Evolutionary conservation across 2,888 invertebrate genomes (phyloP), one percentile per base, ranked within the genome.

Genomic region (Oxyscelio sp.): DNA sequence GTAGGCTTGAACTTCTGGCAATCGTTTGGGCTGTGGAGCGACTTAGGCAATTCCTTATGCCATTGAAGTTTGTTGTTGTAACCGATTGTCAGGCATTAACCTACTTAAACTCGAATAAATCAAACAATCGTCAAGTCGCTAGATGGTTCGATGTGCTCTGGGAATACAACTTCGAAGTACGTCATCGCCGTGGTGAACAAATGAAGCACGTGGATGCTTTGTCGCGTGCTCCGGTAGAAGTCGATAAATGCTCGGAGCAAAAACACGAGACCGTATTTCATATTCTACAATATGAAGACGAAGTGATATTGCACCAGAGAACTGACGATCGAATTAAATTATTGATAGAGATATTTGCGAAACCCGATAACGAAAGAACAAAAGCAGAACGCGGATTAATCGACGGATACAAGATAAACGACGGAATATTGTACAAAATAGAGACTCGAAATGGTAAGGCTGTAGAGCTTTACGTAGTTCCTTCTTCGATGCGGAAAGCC

Each of bases 401-500:
- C 4, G 9, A 4, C 2, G 54, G 27, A 1, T 54, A 54, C 9
- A 15, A 11, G 2, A 15, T 54, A 9, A 5, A 13, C 5, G 15
- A 54, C 5, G 54, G 27, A 13, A 3, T 27, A 27, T 54, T 54
- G 27, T 54, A 27, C 15, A 27, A 54, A 54, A 24, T 5, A 4
- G 27, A 24, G n/a, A 2, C 4, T 13, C 21, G 24, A 15, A 54
- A 54, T 15, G 27, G 27, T 27, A 9, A 9, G 1, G 34, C 4
- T 8, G 34, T 34, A 34, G 3, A 21, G 0, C 19, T 73, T 9
- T 78, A 59, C 5, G 68, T 68, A 4, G 61, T 68, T 6, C 77
- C 68, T 5, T n/a, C n/a, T 8, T 15, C 27, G 1, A 61, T 78
- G 59, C 48, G 61, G 1, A 78, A 78, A 21, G 43, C 68, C 0